Evolutionary conservation across 2,888 invertebrate genomes (phyloP).

Genomic region (Ferdinandea cuprea): DNA sequence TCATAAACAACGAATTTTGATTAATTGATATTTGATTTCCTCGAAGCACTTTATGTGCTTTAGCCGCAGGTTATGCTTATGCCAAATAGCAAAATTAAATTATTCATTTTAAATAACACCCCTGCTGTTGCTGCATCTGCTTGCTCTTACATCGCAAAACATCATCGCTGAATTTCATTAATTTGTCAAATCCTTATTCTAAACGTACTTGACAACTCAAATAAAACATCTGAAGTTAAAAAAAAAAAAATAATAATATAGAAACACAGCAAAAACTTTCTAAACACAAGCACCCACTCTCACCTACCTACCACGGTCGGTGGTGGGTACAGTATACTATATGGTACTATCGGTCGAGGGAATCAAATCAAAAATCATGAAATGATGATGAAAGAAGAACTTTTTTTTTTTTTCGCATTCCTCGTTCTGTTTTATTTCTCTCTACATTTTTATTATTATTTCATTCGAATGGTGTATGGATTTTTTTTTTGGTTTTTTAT

Average conservation of each 20-base stretch:
- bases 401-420: conserved; percentile 37
- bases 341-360: conserved; percentile 34
- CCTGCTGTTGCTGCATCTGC: not conserved
- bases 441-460: no score
- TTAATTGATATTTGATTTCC: conserved; percentile 63
- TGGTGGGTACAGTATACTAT: not conserved
- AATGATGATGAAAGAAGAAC: conserved; percentile 55
- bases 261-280: conserved; percentile 33
- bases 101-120: conserved; percentile 41
- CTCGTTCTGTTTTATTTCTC: conserved; percentile 13
- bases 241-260: not conserved
- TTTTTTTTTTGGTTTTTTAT: conserved; percentile 39
- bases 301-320: conserved; percentile 1
- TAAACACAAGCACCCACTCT: conserved; percentile 6
- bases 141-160: not conserved
- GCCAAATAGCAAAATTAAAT: conserved; percentile 55
- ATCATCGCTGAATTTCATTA: conserved; percentile 27
- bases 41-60: conserved; percentile 8
- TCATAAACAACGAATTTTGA: not conserved
- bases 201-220: conserved; percentile 27
- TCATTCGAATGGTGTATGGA: conserved; percentile 23
- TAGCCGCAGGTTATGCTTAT: conserved; percentile 31
- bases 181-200: conserved; percentile 36
- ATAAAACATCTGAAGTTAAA: conserved; percentile 29
- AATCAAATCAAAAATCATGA: conserved; percentile 67